These are phyloP conservation scores for Artibeus lituratus DNA, from an alignment of 2,797 vertebrate species.

Conservation along the genomic window DNA sequence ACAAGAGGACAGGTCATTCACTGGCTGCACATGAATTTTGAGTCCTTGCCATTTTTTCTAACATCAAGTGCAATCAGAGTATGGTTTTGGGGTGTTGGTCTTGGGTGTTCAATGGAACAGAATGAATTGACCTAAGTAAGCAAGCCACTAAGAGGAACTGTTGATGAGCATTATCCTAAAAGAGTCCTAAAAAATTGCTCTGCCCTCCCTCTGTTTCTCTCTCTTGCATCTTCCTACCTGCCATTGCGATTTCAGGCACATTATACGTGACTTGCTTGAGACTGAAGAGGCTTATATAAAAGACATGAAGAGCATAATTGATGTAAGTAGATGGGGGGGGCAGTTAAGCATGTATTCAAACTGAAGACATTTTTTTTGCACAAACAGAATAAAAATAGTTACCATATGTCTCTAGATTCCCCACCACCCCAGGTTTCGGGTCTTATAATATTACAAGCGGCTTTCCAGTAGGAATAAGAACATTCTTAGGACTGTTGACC, in stretches of 20 bases:
- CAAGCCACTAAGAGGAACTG: background rate
- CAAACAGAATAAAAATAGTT: background rate
- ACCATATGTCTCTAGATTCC: background rate
- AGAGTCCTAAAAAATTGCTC: background rate
- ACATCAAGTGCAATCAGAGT: background rate
- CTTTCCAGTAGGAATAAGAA: background rate
- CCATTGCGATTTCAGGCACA: constrained; percentile 85
- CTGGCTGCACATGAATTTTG: background rate
- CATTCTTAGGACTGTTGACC: background rate
- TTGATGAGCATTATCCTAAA: background rate
- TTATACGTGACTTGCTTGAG: constrained; percentile 95
- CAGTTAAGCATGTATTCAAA: background rate
- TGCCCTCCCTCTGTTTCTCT: background rate
- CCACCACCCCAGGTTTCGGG: background rate
- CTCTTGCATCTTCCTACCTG: background rate
- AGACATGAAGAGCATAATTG: constrained; percentile 95
- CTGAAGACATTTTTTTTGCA: background rate
- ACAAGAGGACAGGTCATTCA: background rate
- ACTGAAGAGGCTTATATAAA: constrained; percentile 95
- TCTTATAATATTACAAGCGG: background rate
- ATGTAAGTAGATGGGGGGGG: constrained; percentile 83
- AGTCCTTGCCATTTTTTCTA: background rate
- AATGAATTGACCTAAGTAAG: background rate
- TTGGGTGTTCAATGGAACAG: background rate
- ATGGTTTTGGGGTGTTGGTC: background rate